Percentiles rank a stretch among this genome's conserved stretches.
Conservation (phyloP, 2,113 vertebrate genomes). For the Collichthys lucidus region DNA sequence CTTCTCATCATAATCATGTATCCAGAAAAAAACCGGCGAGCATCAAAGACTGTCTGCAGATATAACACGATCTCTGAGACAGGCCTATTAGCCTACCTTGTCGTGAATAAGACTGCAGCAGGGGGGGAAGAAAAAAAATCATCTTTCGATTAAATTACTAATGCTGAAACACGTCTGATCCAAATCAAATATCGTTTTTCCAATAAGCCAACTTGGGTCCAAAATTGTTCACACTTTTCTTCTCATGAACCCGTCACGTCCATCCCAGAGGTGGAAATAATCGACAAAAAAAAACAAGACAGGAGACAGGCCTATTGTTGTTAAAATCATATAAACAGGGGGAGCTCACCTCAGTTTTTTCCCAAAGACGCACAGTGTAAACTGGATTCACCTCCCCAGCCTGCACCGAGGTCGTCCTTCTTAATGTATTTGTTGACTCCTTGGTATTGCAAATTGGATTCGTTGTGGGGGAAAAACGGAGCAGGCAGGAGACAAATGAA, state of each 20-base stretch:
- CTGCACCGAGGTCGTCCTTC: slow-evolving; percentile 18
- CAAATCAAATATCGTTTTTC: background rate
- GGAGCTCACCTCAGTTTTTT: slow-evolving; percentile 58
- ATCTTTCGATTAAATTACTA: background rate
- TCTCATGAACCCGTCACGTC: background rate
- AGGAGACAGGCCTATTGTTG: slow-evolving; percentile 21
- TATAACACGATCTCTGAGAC: background rate
- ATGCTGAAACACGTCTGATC: background rate
- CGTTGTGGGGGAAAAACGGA: background rate
- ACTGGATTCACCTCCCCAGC: slow-evolving; percentile 15
- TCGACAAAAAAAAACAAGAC: slow-evolving; percentile 12
- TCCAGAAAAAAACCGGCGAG: slow-evolving; percentile 1
- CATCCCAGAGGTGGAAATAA: background rate
- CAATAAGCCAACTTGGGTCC: background rate
- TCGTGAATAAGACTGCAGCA: slow-evolving; percentile 30
- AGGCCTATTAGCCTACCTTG: slow-evolving; percentile 56
- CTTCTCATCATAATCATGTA: background rate
- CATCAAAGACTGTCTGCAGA: slow-evolving; percentile 6
- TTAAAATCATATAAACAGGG: slow-evolving; percentile 8
- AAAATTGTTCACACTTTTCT: background rate
- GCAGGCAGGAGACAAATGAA: background rate
- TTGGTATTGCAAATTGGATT: slow-evolving; percentile 26
- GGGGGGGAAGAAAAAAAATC: background rate
- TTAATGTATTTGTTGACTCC: background rate
- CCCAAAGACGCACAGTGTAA: slow-evolving; percentile 31